phyloP scores from a whole-genome alignment of 2,888 invertebrate species.

The Panzeria rudis region DNA sequence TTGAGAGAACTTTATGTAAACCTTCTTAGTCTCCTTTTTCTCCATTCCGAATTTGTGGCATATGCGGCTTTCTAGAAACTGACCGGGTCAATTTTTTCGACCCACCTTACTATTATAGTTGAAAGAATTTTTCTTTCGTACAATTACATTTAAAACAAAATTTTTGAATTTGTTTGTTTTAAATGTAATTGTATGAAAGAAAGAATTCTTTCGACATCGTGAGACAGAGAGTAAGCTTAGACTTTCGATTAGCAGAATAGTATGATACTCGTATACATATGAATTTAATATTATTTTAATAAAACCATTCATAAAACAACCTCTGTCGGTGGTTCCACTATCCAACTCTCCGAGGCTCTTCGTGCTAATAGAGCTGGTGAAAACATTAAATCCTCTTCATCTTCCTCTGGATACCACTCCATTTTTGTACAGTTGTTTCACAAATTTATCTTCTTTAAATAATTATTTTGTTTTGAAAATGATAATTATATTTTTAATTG shows the following conservation, averaged over 20 bases:
- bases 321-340: slow-evolving; percentile 94
- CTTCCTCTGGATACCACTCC: slow-evolving; percentile 92
- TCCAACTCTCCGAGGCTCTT: slow-evolving; percentile 95
- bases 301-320: slow-evolving; percentile 82
- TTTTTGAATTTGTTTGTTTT: too few species aligned
- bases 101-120: too few species aligned
- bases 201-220: too few species aligned
- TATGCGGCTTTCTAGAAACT: too few species aligned
- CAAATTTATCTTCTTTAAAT: slow-evolving; percentile 6
- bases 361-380: slow-evolving; percentile 94
- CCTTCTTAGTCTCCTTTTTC: too few species aligned
- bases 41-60: too few species aligned
- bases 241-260: neutral
- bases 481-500: slow-evolving; percentile 17
- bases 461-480: slow-evolving; percentile 19
- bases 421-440: slow-evolving; percentile 81
- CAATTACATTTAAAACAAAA: too few species aligned
- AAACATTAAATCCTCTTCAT: slow-evolving; percentile 93
- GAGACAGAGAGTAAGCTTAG: neutral
- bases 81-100: too few species aligned
- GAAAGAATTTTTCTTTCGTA: too few species aligned
- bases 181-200: too few species aligned
- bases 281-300: slow-evolving; percentile 2
- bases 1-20: too few species aligned
- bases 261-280: slow-evolving; percentile 12